These are phyloP conservation scores for Mastomys coucha DNA, from an alignment of 2,113 vertebrate species.

Conservation along the genomic window DNA sequence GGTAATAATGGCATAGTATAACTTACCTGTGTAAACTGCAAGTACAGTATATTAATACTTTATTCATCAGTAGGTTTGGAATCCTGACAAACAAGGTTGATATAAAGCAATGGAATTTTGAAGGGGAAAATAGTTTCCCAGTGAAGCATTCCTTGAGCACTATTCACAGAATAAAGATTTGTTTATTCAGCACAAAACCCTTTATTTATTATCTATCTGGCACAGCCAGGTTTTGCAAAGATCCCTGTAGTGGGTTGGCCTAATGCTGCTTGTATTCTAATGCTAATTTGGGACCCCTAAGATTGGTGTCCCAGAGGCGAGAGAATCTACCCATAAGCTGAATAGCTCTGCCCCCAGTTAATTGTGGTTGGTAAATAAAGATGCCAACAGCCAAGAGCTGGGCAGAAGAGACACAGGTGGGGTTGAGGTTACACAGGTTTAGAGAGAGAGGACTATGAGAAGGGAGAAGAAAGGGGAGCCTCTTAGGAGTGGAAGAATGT, in stretches of 20 bases:
- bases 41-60: not conserved
- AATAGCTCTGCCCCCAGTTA: no score
- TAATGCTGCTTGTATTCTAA: no score
- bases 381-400: no score
- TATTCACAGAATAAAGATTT: not conserved
- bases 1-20: not conserved
- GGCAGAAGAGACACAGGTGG: no score
- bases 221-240: not conserved
- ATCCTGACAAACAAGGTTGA: not conserved
- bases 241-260: not conserved
- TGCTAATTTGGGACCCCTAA: no score
- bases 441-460: no score
- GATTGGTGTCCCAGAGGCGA: no score
- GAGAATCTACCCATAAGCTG: no score
- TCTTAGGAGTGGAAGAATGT: no score
- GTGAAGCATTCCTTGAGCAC: not conserved
- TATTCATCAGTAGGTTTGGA: not conserved
- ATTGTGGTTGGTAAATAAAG: no score
- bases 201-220: not conserved
- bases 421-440: no score
- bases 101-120: conserved; percentile 26
- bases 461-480: no score
- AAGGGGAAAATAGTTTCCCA: not conserved
- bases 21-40: not conserved
- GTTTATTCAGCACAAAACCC: not conserved